Base-by-base conservation (phyloP, 2,113 vertebrate genomes). In the Panthera leo region DNA sequence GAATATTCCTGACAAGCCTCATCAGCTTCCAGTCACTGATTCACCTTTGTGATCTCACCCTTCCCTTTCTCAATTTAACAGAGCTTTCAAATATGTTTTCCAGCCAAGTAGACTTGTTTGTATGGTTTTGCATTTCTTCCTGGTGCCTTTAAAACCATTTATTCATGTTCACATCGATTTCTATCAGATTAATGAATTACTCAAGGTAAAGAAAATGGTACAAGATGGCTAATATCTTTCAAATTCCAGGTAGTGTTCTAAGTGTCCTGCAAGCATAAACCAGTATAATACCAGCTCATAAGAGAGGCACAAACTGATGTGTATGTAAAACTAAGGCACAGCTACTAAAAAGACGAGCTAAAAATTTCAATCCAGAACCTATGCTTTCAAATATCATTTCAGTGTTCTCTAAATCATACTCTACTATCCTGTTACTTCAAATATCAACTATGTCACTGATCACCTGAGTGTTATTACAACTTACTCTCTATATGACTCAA, bases 81-180 rank as follows among this genome's bases (percentile, higher is more conserved):
- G 51, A 86, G 63, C 78, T 97, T 97, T 96, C 92, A 98, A 95
- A 96, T 83, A 87, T 65, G 25, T 63, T 96, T 97, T 78, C 92
- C 96, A 71, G 87, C 94, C 96, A 97, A 96, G 82, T 87, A 58
- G 23, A 87, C 15, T 67, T 92, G 78, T 97, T 97, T 97, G 80
- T 90, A 87, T 68, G 92, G 90, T 96, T 96, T 97, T 94, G 48
- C 96, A 80, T 97, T 97, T 96, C 94, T 71, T 94, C 45, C 65
- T 65, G 39, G 89, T 93, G 55, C 8, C 31, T 90, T 89, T 93
- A 80, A 85, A 91, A 87, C 67, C 51, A 97, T 92, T 85, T 96
- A 76, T 87, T 51, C 45, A 36, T 63, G 51, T 42, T 92, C 91
- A 53, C 92, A 95, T 94, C 97, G 84, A 94, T 98, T 96, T 96